Conservation (phyloP, 2,888 invertebrate genomes). For the Keiferia lycopersicella region DNA sequence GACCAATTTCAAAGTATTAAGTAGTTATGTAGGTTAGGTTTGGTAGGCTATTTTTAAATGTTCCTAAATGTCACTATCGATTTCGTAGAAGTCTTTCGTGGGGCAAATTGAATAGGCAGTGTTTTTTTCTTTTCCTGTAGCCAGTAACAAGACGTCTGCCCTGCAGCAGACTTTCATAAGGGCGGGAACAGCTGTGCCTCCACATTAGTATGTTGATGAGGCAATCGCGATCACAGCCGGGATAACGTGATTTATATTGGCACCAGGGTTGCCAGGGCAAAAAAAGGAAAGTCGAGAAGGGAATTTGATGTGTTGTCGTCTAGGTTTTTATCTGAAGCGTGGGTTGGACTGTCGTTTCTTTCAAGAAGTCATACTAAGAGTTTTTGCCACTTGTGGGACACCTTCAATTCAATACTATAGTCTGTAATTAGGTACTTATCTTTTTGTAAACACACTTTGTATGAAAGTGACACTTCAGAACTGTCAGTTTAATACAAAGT, state of each 20-base stretch:
- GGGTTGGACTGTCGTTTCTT: background rate
- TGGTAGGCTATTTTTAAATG: too few relatives aligned
- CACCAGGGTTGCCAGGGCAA: constrained; percentile 49
- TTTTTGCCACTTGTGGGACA: too few relatives aligned
- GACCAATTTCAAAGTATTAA: too few relatives aligned
- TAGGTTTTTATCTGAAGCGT: background rate
- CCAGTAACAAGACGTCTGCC: constrained; percentile 39
- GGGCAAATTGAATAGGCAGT: background rate
- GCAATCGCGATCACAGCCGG: constrained; percentile 69
- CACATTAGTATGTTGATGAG: constrained; percentile 82
- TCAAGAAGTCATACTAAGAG: too few relatives aligned
- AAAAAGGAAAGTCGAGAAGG: background rate
- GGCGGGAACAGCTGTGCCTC: constrained; percentile 63
- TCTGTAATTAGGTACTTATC: too few relatives aligned
- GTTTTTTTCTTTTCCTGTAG: background rate
- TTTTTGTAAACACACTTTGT: too few relatives aligned
- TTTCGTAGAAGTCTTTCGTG: background rate
- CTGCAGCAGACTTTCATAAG: constrained; percentile 47
- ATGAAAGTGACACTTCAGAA: too few relatives aligned
- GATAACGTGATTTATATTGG: constrained; percentile 77
- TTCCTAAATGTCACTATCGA: too few relatives aligned
- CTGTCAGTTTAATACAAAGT: too few relatives aligned
- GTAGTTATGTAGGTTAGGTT: too few relatives aligned
- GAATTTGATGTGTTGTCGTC: constrained; percentile 14
- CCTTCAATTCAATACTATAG: too few relatives aligned